Evolutionary conservation across 2,113 vertebrate genomes (phyloP).

Genomic region (Sylvia atricapilla): DNA sequence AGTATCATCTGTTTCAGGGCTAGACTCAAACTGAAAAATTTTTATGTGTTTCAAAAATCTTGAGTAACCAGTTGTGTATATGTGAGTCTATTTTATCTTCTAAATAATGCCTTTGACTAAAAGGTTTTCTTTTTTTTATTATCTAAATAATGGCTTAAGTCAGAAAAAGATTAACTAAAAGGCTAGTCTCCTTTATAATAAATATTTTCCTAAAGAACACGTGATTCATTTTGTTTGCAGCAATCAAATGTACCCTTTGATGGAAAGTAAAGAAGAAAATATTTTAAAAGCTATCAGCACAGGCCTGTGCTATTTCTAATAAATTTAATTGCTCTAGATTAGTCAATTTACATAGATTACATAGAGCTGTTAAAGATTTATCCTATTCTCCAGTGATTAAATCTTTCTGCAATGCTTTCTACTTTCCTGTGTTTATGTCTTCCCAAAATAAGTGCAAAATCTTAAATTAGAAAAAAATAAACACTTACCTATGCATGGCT

Average conservation of each 20-base stretch:
- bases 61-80: background rate
- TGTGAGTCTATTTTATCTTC: background rate
- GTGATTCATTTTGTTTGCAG: background rate
- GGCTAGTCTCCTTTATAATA: background rate
- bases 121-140: background rate
- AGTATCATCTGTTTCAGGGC: background rate
- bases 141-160: conserved; percentile 15
- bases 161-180: background rate
- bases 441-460: background rate
- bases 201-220: background rate
- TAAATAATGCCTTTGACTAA: background rate
- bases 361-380: background rate
- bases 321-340: background rate
- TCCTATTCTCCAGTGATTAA: background rate
- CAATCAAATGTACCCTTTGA: background rate
- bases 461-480: background rate
- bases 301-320: background rate
- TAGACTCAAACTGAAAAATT: background rate
- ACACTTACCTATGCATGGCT: background rate
- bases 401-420: background rate
- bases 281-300: background rate
- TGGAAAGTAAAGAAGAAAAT: background rate
- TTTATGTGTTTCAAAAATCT: background rate
- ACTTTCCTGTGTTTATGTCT: background rate
- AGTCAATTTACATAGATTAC: background rate